Evolutionary conservation across 2,113 vertebrate species (phyloP).

Genomic region (Triplophysa rosa): DNA sequence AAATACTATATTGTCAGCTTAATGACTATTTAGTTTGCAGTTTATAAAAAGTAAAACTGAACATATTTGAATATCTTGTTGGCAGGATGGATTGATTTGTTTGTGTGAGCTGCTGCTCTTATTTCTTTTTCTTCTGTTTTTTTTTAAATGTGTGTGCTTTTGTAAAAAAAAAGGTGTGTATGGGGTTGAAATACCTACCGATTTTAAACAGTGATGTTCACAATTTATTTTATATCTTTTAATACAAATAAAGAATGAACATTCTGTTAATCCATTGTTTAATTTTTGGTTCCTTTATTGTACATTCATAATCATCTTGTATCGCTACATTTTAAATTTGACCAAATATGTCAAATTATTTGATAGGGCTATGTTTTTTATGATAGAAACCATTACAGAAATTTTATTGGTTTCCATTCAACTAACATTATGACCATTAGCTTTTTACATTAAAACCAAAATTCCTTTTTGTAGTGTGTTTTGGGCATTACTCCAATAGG

Average conservation of each 20-base stretch:
- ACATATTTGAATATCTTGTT: background rate
- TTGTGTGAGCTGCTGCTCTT: background rate
- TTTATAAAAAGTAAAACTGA: background rate
- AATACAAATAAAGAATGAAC: conserved; percentile 24
- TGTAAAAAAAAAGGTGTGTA: background rate
- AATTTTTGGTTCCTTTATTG: background rate
- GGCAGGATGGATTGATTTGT: conserved; percentile 17
- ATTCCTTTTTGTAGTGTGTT: no score
- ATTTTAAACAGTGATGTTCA: conserved; percentile 4
- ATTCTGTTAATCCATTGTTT: background rate
- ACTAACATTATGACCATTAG: no score
- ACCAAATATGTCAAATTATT: no score
- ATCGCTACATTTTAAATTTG: background rate
- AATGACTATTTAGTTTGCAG: background rate
- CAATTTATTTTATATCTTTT: conserved; percentile 29
- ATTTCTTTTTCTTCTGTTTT: background rate
- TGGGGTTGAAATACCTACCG: conserved; percentile 1
- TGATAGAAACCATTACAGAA: no score
- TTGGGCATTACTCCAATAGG: no score
- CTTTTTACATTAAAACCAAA: no score
- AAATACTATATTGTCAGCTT: background rate
- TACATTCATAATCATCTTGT: background rate
- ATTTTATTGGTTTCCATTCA: no score
- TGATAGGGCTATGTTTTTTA: background rate
- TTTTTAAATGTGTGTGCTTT: conserved; percentile 21